A percentile compares a stretch with the other conserved stretches of the same genome.
Conservation (phyloP, 2,797 vertebrate species). For the Champsocephalus gunnari region DNA sequence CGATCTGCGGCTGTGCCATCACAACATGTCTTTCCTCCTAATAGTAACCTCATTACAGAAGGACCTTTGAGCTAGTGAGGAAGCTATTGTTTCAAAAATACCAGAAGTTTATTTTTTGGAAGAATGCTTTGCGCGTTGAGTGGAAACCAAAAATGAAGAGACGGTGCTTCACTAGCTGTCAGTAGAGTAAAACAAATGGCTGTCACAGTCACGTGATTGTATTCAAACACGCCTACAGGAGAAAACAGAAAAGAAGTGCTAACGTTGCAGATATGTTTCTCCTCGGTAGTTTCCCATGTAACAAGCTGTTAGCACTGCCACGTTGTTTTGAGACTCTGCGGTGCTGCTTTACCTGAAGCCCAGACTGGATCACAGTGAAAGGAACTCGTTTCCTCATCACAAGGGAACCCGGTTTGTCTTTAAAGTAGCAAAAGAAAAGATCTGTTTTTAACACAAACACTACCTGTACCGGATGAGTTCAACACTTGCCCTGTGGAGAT, state of each 20-base stretch:
- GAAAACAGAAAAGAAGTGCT: not conserved
- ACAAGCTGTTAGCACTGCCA: slow-evolving; percentile 48
- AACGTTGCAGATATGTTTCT: slow-evolving; percentile 21
- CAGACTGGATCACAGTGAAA: not conserved
- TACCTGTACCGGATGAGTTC: slow-evolving; percentile 19
- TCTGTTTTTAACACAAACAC: not conserved
- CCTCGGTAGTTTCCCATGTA: not conserved
- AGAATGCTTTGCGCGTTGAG: slow-evolving; percentile 21
- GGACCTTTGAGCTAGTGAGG: slow-evolving; percentile 48
- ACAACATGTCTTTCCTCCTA: slow-evolving; percentile 19
- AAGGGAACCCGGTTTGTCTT: not conserved
- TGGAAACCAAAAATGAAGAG: slow-evolving; percentile 63
- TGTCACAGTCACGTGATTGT: slow-evolving; percentile 5
- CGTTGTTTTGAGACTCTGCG: slow-evolving; percentile 8
- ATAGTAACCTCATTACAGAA: slow-evolving; percentile 50
- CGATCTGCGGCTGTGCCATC: slow-evolving; percentile 18
- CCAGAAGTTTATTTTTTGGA: slow-evolving; percentile 13
- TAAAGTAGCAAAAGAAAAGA: not conserved
- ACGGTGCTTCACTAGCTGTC: slow-evolving; percentile 19
- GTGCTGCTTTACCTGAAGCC: slow-evolving; percentile 11
- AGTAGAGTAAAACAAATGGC: slow-evolving; percentile 31
- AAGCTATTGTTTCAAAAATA: slow-evolving; percentile 34
- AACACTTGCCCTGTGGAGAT: not conserved
- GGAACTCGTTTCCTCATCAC: not conserved
- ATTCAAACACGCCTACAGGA: slow-evolving; percentile 11